These are phyloP conservation scores for Cynodonichthys magdalenae DNA, from an alignment of 2,797 vertebrate genomes.

Conservation along the genomic window DNA sequence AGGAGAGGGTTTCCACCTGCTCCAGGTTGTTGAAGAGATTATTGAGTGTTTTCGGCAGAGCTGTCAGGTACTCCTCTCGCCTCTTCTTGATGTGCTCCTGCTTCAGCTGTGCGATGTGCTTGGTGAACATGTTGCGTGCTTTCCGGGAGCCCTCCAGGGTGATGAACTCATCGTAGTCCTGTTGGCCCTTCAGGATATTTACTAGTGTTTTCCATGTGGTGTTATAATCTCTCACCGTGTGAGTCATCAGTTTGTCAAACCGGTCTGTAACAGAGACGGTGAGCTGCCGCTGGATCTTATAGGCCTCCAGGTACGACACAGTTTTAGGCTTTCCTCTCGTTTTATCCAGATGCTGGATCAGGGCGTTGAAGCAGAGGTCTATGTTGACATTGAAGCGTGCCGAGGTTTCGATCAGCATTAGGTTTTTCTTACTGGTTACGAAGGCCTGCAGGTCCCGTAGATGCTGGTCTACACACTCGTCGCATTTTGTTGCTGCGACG, in stretches of 20 bases:
- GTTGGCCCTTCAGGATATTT: conserved; percentile 93
- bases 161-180: conserved; percentile 96
- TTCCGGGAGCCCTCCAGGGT: conserved; percentile 94
- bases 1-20: conserved; percentile 93
- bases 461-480: conserved; percentile 96
- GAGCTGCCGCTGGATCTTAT: conserved; percentile 93
- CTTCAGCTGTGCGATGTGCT: conserved; percentile 96
- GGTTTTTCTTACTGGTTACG: conserved; percentile 96
- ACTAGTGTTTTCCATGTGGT: conserved; percentile 93
- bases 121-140: conserved; percentile 93
- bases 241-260: conserved; percentile 93
- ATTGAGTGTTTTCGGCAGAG: conserved; percentile 94
- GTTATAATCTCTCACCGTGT: conserved; percentile 95
- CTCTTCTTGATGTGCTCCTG: conserved; percentile 96
- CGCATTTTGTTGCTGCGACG: conserved; percentile 96
- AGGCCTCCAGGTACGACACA: conserved; percentile 95
- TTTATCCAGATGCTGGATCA: conserved; percentile 98
- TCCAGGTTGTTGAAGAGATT: conserved; percentile 93
- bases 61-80: conserved; percentile 94
- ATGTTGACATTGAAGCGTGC: conserved; percentile 91
- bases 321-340: conserved; percentile 96
- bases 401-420: conserved; percentile 94
- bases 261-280: conserved; percentile 91
- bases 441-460: conserved; percentile 95
- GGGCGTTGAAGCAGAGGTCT: conserved; percentile 93